Percentiles rank a stretch among this genome's conserved stretches.
phyloP scores from a whole-genome alignment of 2,888 invertebrate species.

The Diaperis boleti region DNA sequence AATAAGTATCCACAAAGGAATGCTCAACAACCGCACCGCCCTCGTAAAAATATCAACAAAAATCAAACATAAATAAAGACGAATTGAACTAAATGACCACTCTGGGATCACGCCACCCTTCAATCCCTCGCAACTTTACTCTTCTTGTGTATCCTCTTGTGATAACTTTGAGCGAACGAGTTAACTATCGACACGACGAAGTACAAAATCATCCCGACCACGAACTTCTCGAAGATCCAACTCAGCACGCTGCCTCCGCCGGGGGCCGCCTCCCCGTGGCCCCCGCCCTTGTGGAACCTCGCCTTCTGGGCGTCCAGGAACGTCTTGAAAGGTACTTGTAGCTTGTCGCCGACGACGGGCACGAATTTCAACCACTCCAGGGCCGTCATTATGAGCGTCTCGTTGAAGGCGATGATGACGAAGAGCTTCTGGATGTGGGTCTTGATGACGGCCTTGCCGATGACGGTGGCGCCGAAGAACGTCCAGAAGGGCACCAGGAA shows the following conservation, averaged over 20 bases:
- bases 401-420: slow-evolving; percentile 97
- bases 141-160: slow-evolving; percentile 71
- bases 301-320: slow-evolving; percentile 91
- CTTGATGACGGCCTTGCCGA: slow-evolving; percentile 97
- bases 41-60: slow-evolving; percentile 3
- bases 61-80: slow-evolving; percentile 13
- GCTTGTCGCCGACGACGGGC: slow-evolving; percentile 84
- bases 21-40: slow-evolving; percentile 29
- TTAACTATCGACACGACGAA: slow-evolving; percentile 97
- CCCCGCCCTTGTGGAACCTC: slow-evolving; percentile 77
- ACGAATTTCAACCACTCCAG: slow-evolving; percentile 73
- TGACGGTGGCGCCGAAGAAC: slow-evolving; percentile 98
- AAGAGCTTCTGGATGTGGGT: slow-evolving; percentile 98
- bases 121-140: slow-evolving; percentile 46
- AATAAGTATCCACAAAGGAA: slow-evolving; percentile 29
- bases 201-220: slow-evolving; percentile 92
- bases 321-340: slow-evolving; percentile 89
- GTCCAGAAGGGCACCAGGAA: slow-evolving; percentile 99
- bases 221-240: slow-evolving; percentile 88
- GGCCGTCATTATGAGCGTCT: slow-evolving; percentile 87
- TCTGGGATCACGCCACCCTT: too few species aligned
- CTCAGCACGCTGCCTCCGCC: slow-evolving; percentile 72
- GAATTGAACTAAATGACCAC: slow-evolving; percentile 5
- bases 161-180: slow-evolving; percentile 95
- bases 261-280: slow-evolving; percentile 52